These are phyloP conservation scores for Ginglymostoma cirratum DNA, from an alignment of 2,113 vertebrate genomes.

Conservation along the genomic window DNA sequence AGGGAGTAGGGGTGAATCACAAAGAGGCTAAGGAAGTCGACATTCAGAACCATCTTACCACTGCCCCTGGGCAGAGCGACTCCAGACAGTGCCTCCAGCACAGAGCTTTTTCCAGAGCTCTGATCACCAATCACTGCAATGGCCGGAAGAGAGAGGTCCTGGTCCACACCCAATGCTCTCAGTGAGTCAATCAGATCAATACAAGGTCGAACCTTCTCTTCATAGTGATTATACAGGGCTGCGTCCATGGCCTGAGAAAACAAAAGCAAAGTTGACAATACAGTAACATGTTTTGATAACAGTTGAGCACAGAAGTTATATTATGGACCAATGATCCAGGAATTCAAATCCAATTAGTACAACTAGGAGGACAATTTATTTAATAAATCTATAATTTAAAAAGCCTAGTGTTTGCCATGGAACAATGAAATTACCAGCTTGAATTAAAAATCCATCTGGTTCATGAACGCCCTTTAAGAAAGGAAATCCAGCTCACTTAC, in stretches of 20 bases:
- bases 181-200: slow-evolving; percentile 38
- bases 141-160: slow-evolving; percentile 38
- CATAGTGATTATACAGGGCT: slow-evolving; percentile 35
- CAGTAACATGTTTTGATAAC: neutral
- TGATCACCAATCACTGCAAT: slow-evolving; percentile 40
- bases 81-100: slow-evolving; percentile 24
- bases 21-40: neutral
- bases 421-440: neutral
- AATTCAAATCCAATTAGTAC: neutral
- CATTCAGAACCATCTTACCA: neutral
- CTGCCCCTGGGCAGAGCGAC: neutral
- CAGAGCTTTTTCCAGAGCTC: slow-evolving; percentile 39
- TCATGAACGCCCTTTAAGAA: neutral
- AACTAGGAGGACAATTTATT: neutral
- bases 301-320: neutral
- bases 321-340: neutral
- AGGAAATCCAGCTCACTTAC: neutral
- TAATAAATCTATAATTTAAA: neutral
- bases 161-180: slow-evolving; percentile 37
- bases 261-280: neutral
- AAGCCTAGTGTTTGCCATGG: neutral
- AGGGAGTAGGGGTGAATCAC: neutral
- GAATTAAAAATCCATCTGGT: neutral
- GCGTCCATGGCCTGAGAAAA: neutral
- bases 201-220: slow-evolving; percentile 38